Evolutionary conservation across 1,140 invertebrate species (phyloP), one percentile per base, ranked within the genome.

Genomic region (Aleiodes sp.): DNA sequence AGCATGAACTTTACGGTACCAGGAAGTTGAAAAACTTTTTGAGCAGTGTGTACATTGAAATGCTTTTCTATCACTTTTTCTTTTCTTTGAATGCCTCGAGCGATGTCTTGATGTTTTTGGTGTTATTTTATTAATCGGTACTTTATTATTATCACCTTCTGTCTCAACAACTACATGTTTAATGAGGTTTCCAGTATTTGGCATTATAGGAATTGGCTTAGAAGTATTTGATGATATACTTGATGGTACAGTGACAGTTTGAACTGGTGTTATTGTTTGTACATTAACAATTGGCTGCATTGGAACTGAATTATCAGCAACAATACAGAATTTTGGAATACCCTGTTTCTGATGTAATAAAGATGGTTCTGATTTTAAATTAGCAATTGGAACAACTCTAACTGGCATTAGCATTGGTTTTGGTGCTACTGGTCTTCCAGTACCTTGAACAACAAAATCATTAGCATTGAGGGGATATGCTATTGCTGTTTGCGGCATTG

Each of bases 1-100:
- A 1, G 84, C 60, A 7, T 86, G 85, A 6, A 81, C 72, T 59
- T 82, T 83, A 24, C 83, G 86, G 35, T 85, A 86, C 80, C 82
- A 85, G 24, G 83, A 79, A 1, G 83, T 85, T 2, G 77, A 79
- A 0, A 85, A 78, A 41, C 72, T 65, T 68, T 86, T 85, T 0
- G 71, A 69, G n/a, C 85, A 86, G 19, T 80, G 80, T 0, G 74
- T 73, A 64, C 84, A 86, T 4, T 73, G 70, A 28, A 84, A 84
- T 4, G 75, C 73, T 57, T 82, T 82, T 4, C 63, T 61, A 0
- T 62, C 64, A 9, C 62, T 70, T 57, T 75, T 76, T 35, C 77
- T 75, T 21, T 73, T 80, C 16, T 26, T 59, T n/a, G 26, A 29
- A 14, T 59, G 29, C 28, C 28, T 29, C 26, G 28, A 14, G 9